Evolutionary conservation across 2,797 vertebrate species (phyloP), one percentile per base, ranked within the genome.

Genomic region (Sebastes vulpes): DNA sequence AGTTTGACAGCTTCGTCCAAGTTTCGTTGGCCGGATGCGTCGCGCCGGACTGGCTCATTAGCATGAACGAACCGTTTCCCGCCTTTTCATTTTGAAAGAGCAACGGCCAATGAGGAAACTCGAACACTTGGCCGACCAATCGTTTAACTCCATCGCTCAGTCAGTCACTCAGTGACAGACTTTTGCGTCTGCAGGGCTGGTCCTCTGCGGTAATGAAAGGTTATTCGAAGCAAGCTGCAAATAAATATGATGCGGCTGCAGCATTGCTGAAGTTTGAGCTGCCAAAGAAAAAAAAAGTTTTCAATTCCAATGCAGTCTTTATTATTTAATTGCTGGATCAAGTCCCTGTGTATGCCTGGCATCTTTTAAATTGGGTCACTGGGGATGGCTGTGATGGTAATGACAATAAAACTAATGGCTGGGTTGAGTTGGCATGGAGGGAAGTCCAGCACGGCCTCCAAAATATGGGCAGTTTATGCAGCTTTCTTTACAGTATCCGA

Each of bases 361-460:
- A 50, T 77, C 32, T 72, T 66, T 78, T 71, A 53, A 74, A 56
- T 9, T 57, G 42, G 72, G 69, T 65, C 58, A 74, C 71, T 21
- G 11, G 32, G 28, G 65, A 58, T 32, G 9, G 68, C 77, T 73
- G 59, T 65, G 67, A 66, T 52, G 67, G 25, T 81, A 61, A 67
- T 42, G 72, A 84, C 72, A 84, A 63, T 78, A 75, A 79, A 87
- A 82, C 65, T 72, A 79, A 85, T 65, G 53, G 77, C 59, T 16
- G 69, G 63, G 48, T 77, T 86, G 63, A 74, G 60, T 3, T 82
- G 72, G 23, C 46, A 46, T 4, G n/a, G 46, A 65, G 25, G 14
- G 58, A 52, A 46, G 4, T 65, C 78, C 60, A 57, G 53, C 60
- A 57, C 26, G 10, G n/a, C 46, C 20, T 56, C 25, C 12, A 1